Evolutionary conservation across 92 coral and sea anemone genomes (phyloP), one percentile per base, ranked within the genome.

Genomic region (Pocillopora meandrina): DNA sequence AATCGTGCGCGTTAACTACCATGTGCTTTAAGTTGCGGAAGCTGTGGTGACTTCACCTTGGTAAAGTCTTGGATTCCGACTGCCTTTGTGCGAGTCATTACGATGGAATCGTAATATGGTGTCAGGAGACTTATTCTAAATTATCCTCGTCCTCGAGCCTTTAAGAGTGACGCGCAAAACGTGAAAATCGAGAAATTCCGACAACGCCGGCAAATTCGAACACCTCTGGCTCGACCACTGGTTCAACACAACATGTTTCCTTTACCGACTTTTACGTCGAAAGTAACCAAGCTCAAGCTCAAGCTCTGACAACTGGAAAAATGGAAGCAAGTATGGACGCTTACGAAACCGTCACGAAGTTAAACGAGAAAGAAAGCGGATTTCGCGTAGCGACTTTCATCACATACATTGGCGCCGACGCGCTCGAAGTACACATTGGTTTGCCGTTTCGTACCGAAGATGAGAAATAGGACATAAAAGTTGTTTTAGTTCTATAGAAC

Each of bases 301-400:
- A 26, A 26, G 31, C 31, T 26, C 31, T 26, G 31, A 26, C 80
- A 87, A 57, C 72, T 75, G 86, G 82, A 79, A 76, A 82, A 68
- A 33, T 87, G 84, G 90, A 61, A 20, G 65, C 90, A 80, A 58
- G 82, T 87, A 2, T 80, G 31, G 59, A 73, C 11, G 86, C 90
- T 0, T 87, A 87, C 52, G 86, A 81, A 72, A 81, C 78, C 34
- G 62, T 80, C n/a, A 81, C 82, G n/a, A 59, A 56, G 18, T 60
- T 82, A 21, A 82, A 68, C 20, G 31, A 20, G 65, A 90, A 85
- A 47, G 84, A 75, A 75, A 76, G 83, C 71, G 58, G 47, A 57
- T 82, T 47, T 71, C 66, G 90, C 70, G 87, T 87, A 23, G 87
- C 90, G 49, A 76, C 90, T 23, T 78, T 89, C 47, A 79, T 89